Conservation (phyloP, 2,113 vertebrate genomes). For the Hydrolagus affinis region DNA sequence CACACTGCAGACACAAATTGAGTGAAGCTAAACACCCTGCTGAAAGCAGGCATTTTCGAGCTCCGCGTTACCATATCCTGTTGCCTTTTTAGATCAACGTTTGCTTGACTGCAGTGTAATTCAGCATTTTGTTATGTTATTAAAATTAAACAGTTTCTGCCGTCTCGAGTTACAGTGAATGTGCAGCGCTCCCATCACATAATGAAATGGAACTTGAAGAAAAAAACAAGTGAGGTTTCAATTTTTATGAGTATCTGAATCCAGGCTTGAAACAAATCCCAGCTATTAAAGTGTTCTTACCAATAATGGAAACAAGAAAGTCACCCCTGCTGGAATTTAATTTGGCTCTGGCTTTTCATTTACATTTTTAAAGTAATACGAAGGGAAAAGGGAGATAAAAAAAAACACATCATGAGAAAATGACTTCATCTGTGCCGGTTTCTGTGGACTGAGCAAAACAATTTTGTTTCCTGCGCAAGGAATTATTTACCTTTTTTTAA, state of each 20-base stretch:
- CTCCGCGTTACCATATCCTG: background rate
- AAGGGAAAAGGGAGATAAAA: constrained; percentile 13
- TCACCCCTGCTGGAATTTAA: constrained; percentile 24
- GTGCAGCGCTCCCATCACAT: background rate
- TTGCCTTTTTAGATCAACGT: background rate
- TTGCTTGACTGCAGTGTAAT: background rate
- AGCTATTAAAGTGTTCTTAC: constrained; percentile 14
- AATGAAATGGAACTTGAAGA: constrained; percentile 1
- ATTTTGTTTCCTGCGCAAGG: constrained; percentile 23
- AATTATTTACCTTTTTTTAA: background rate
- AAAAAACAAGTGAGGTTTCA: background rate
- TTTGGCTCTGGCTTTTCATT: constrained; percentile 19
- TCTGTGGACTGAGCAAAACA: constrained; percentile 18
- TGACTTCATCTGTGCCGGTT: constrained; percentile 23
- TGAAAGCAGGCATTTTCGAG: background rate
- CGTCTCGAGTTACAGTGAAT: background rate
- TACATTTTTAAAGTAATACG: constrained; percentile 7
- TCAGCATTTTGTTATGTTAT: no score
- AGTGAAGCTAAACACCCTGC: background rate
- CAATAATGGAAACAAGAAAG: constrained; percentile 19
- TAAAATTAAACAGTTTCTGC: background rate
- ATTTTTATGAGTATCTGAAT: background rate
- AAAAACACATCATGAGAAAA: constrained; percentile 23
- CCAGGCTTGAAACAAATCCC: constrained; percentile 10
- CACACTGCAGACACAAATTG: background rate